A percentile compares a stretch with the other conserved stretches of the same genome.
phyloP scores from a whole-genome alignment of 2,113 vertebrate species.

The Passerina amoena region DNA sequence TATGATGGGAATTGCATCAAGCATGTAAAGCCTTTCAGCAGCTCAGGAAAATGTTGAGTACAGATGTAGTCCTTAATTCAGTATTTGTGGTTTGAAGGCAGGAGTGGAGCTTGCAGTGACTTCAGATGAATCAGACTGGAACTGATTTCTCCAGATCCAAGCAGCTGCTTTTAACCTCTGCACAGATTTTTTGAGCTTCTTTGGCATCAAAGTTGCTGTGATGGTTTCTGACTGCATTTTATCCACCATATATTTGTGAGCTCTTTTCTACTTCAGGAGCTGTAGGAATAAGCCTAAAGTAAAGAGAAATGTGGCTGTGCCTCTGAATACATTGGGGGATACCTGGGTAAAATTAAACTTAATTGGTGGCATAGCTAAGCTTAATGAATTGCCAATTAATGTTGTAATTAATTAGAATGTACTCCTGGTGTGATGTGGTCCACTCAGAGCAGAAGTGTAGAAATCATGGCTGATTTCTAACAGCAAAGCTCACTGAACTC shows the following conservation, averaged over 20 bases:
- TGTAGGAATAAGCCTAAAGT: neutral
- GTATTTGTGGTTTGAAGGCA: neutral
- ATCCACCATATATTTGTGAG: neutral
- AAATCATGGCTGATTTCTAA: neutral
- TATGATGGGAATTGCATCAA: neutral
- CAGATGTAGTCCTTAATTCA: neutral
- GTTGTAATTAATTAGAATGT: neutral
- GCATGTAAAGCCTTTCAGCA: neutral
- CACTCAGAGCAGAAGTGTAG: rapidly evolving
- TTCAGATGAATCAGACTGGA: neutral
- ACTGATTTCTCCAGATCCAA: neutral
- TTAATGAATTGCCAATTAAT: neutral
- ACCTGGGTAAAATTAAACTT: neutral
- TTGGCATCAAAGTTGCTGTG: too few species aligned
- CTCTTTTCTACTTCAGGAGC: neutral
- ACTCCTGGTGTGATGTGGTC: neutral
- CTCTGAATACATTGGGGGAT: neutral
- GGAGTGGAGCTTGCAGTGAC: neutral
- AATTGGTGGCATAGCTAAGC: neutral
- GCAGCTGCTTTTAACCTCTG: neutral
- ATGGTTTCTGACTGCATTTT: neutral
- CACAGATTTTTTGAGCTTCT: neutral
- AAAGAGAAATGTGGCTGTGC: rapidly evolving
- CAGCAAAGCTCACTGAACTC: neutral
- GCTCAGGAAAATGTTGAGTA: neutral